phyloP scores from a whole-genome alignment of 2,113 vertebrate species.

The Callithrix jacchus region DNA sequence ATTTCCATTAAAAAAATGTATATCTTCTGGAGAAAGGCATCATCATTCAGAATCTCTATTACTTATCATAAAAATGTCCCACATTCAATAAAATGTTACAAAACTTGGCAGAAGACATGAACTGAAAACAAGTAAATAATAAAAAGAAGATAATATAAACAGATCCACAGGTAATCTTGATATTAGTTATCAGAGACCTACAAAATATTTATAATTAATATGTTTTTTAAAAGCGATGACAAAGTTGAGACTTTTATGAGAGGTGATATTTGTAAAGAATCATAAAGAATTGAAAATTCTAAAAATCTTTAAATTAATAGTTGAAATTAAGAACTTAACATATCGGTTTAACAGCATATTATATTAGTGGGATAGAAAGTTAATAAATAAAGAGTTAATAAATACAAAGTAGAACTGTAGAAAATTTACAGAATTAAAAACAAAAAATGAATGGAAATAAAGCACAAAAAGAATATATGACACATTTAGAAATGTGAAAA shows the following conservation, averaged over 20 bases:
- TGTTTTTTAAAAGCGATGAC: neutral
- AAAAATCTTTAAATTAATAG: neutral
- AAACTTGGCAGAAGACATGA: neutral
- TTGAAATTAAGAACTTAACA: neutral
- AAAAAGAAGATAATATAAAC: neutral
- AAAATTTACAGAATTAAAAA: neutral
- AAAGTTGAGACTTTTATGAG: neutral
- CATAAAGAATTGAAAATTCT: neutral
- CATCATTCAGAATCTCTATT: neutral
- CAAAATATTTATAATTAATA: neutral
- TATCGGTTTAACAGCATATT: neutral
- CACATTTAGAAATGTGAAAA: too few species aligned
- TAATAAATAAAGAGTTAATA: neutral
- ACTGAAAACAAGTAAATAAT: neutral
- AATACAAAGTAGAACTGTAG: neutral
- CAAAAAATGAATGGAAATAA: too few species aligned
- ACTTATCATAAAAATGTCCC: neutral
- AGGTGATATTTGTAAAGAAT: neutral
- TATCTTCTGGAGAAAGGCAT: neutral
- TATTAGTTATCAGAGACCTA: neutral
- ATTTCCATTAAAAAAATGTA: neutral
- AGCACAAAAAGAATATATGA: too few species aligned
- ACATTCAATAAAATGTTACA: neutral
- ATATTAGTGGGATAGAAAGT: neutral
- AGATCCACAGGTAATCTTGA: neutral